Percentiles rank a stretch among this genome's conserved stretches.
Evolutionary conservation across 2,113 vertebrate species (phyloP).

Genomic region (Alaudala cheleensis): DNA sequence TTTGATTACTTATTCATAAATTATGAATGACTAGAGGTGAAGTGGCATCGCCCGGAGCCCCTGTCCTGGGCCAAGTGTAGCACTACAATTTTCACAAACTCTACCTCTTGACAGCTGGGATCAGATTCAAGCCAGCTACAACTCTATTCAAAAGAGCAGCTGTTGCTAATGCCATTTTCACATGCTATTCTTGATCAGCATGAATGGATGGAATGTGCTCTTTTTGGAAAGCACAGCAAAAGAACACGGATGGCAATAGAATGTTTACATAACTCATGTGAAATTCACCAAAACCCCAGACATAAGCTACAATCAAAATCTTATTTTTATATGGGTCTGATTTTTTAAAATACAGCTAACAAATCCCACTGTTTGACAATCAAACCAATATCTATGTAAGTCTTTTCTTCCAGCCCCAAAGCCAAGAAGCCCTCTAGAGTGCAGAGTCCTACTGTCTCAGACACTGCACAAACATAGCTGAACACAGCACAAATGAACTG

Average conservation of each 20-base stretch:
- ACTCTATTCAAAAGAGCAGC: background rate
- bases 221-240: background rate
- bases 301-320: background rate
- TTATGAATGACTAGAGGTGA: slow-evolving; percentile 12
- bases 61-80: background rate
- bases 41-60: background rate
- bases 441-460: background rate
- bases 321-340: background rate
- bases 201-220: background rate
- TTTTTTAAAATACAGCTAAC: background rate
- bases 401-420: background rate
- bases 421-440: background rate
- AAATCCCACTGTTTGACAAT: background rate
- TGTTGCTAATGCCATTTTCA: background rate
- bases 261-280: background rate
- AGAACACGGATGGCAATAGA: background rate
- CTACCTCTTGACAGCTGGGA: background rate
- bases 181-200: background rate
- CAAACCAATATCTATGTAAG: background rate
- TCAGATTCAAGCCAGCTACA: slow-evolving; percentile 24
- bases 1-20: slow-evolving; percentile 33
- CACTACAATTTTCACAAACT: background rate
- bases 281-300: background rate
- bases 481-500: background rate
- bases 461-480: background rate